Evolutionary conservation across 2,888 invertebrate genomes (phyloP), one percentile per base, ranked within the genome.

Genomic region (Apodemia hepburni): DNA sequence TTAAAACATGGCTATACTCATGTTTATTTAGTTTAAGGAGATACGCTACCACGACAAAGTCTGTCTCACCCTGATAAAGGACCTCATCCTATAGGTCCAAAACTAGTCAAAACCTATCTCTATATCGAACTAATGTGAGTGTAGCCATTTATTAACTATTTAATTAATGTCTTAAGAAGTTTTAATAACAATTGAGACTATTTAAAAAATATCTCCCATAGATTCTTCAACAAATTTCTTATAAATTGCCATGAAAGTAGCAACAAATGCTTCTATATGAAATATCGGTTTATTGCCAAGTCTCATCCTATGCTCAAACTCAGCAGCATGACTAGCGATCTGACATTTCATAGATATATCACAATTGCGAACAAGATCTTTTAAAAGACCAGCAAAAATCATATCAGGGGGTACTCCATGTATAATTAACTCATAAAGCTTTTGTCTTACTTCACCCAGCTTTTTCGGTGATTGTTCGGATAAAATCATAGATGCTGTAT

Each of bases 251-350:
- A 99, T 99, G 81, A 99, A 99, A 73, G 97, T 96, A 0, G 98
- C 98, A 59, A 98, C 96, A 92, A 99, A 99, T 3, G 98, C 98
- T 86, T 99, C 99, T 61, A 99, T 92, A 82, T 99, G 99, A 77
- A 98, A 98, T 74, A 99, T 98, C 27, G 96, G 94, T 85, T 99
- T 99, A 73, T 96, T 97, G 18, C 99, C 99, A 63, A 95, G 93
- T 74, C 96, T 95, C 93, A 99, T 95, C 71, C 97, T 94, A 80
- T 99, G 98, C 81, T 99, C 99, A 85, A 97, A 98, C 65, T 94
- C 93, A 0, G 98, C 97, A 11, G 99, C 99, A 75, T 95, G 92
- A 68, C 95, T 94, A 0, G 97, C 95, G 5, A 99, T 94, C 85
- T 97, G 95, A 9, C 95, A 94, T 86, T 98, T 98, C 76, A 99